Evolutionary conservation across 2,797 vertebrate genomes (phyloP), one percentile per base, ranked within the genome.

Genomic region (Scolopax rusticola): DNA sequence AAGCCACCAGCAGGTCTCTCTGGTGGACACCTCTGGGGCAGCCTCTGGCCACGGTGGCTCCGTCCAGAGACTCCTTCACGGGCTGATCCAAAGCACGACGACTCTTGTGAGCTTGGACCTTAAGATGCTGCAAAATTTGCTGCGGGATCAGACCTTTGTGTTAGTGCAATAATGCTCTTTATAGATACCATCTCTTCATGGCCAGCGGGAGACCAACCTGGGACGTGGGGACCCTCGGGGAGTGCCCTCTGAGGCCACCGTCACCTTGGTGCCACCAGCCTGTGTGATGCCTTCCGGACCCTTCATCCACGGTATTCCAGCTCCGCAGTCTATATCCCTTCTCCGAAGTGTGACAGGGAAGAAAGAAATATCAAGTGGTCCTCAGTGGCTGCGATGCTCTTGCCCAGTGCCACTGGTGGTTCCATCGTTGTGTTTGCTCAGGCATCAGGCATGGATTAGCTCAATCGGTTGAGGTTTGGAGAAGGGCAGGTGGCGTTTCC

Each of bases 151-250:
- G 15, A 1, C 1, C 19, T 50, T 59, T 64, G 48, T 23, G 18
- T 36, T 7, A 10, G 56, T 33, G 51, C 28, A 14, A 40, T 4
- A 6, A 2, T 3, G 24, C 53, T 40, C 0, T 15, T 38, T 5
- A 0, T 9, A 8, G 43, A 3, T 18, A 1, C 0, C 7, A 12
- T 11, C 41, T 78, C 59, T 8, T 36, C 19, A 0, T 1, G 17
- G 56, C 1, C 21, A 19, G 47, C 5, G 0, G 1, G 36, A 60
- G 54, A 12, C 45, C 28, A 0, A 0, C 1, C 0, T 2, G 16
- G 77, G 43, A 4, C n/a, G 47, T 25, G 53, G n/a, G 15, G 5
- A 4, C 33, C 25, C 33, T 45, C 61, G 12, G 20, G 4, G 0
- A 9, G 84, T 36, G 78, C 2, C 4, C 9, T 17, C 54, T 4